Evolutionary conservation across 2,113 vertebrate species (phyloP), one percentile per base, ranked within the genome.

Genomic region (Oreotrochilus melanogaster): DNA sequence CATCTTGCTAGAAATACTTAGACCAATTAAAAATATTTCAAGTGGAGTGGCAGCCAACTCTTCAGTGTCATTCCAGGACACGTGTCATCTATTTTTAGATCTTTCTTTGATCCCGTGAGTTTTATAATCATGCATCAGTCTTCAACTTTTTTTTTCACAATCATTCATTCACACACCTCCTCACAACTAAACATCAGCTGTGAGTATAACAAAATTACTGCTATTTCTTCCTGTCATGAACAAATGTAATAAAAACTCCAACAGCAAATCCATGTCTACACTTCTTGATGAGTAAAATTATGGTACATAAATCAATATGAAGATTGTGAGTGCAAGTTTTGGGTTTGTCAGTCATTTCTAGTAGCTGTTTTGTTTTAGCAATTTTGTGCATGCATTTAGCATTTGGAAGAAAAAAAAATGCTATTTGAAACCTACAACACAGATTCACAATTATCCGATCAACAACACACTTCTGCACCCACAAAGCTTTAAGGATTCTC

Each of bases 401-500:
- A 54, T 37, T 28, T 39, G 35, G 45, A 84, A 90, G 35, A 91
- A 87, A 87, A 89, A 66, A 80, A 57, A 82, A 48, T 91, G 91
- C 22, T 75, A 24, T 87, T 85, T 61, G 78, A 89, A 91, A 91
- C 45, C 15, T 74, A 25, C 48, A 88, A 70, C 45, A 65, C 19
- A 33, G 37, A 48, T 47, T 76, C 61, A 70, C 45, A 78, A 58
- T 35, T 75, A 65, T 48, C n/a, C 11, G 47, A 70, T 62, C 71
- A 91, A 33, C 47, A 92, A n/a, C 18, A 58, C 18, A 74, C 7
- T 86, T 64, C 47, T 80, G 14, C 51, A 85, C 23, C 31, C 43
- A 80, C 50, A 91, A 88, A 66, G n/a, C 75, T 87, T 42, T 92
- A 89, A 75, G 72, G 48, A 85, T 83, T 88, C 78, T 86, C n/a